Evolutionary conservation across 2,797 vertebrate species (phyloP).

Genomic region (Microctenopoma lineatum): DNA sequence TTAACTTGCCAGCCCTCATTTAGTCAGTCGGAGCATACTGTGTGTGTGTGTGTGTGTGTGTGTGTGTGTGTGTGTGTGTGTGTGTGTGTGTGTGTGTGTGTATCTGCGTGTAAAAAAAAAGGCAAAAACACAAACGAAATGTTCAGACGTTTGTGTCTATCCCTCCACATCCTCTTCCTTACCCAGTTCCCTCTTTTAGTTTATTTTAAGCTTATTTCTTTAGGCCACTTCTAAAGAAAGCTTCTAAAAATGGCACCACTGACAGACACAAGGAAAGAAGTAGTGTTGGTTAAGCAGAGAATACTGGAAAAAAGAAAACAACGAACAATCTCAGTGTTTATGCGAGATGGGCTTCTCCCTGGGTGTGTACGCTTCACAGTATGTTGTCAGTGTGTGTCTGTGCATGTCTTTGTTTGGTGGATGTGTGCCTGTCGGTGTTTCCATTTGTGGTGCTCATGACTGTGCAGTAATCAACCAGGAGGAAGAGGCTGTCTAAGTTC

Average conservation of each 20-base stretch:
- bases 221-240: conserved; percentile 51
- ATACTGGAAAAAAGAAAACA: conserved; percentile 61
- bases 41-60: background rate
- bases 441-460: conserved; percentile 62
- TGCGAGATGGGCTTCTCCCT: conserved; percentile 67
- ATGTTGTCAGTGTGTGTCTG: conserved; percentile 54
- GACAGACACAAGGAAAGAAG: conserved; percentile 67
- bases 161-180: conserved; percentile 54
- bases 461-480: conserved; percentile 71
- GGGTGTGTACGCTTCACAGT: conserved; percentile 61
- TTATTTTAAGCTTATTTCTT: conserved; percentile 67
- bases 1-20: background rate
- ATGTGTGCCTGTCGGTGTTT: conserved; percentile 58
- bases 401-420: conserved; percentile 17
- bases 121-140: conserved; percentile 38
- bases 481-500: conserved; percentile 73
- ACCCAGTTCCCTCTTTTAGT: conserved; percentile 51
- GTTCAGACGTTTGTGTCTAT: conserved; percentile 50
- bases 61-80: too few species aligned
- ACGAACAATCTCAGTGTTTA: conserved; percentile 73
- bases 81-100: conserved; percentile 1
- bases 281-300: conserved; percentile 38
- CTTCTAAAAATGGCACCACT: conserved; percentile 59
- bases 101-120: conserved; percentile 15
- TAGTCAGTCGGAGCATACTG: background rate